Evolutionary conservation across 2,797 vertebrate species (phyloP).

Genomic region (Coregonus sp.): DNA sequence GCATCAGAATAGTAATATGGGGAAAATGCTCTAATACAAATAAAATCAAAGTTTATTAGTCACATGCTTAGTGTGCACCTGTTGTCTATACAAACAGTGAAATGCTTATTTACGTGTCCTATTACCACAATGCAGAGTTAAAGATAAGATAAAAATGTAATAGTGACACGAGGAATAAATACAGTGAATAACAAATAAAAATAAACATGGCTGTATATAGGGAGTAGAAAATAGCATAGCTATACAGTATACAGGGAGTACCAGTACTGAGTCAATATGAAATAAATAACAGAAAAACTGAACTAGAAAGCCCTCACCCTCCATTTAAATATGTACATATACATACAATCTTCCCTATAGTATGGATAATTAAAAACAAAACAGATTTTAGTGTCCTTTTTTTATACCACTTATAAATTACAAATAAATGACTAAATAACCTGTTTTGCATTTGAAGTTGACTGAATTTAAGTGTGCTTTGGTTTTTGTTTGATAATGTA

Average conservation of each 20-base stretch:
- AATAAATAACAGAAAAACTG: slow-evolving; percentile 74
- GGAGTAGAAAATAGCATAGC: no score
- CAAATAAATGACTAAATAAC: slow-evolving; percentile 56
- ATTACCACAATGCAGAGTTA: no score
- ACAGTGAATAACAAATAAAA: no score
- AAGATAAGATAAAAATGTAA: no score
- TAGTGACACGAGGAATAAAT: no score
- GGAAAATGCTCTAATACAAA: slow-evolving; percentile 66
- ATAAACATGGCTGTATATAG: no score
- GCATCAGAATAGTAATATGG: slow-evolving; percentile 58
- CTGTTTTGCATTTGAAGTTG: slow-evolving; percentile 73
- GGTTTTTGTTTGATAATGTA: slow-evolving; percentile 76
- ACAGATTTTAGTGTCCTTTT: slow-evolving; percentile 66
- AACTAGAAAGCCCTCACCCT: slow-evolving; percentile 56
- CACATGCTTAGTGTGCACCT: no score
- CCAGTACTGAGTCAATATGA: slow-evolving; percentile 57
- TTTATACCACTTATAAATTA: slow-evolving; percentile 66
- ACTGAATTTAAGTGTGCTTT: slow-evolving; percentile 78
- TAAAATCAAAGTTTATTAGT: no score
- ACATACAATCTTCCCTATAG: slow-evolving; percentile 49
- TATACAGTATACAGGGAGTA: no score
- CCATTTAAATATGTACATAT: slow-evolving; percentile 63
- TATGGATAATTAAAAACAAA: slow-evolving; percentile 51
- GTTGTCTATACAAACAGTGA: no score
- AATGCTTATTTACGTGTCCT: no score